These are phyloP conservation scores for Ambastaia sidthimunki DNA, from an alignment of 2,797 vertebrate genomes.

Conservation along the genomic window DNA sequence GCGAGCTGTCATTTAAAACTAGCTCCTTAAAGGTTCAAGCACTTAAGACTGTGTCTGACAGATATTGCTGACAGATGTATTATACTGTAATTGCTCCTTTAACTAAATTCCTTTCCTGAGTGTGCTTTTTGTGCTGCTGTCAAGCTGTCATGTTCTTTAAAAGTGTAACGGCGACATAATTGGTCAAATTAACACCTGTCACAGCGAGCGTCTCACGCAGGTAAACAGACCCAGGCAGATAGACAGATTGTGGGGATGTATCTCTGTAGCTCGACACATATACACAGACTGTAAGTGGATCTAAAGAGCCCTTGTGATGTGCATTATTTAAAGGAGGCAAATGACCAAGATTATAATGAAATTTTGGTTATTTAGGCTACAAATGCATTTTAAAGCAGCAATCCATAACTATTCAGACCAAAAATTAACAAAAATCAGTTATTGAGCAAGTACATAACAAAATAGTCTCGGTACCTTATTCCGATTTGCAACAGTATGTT, in stretches of 20 bases:
- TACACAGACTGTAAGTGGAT: background rate
- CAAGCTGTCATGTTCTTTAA: conserved; percentile 43
- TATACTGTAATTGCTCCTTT: conserved; percentile 2
- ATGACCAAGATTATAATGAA: background rate
- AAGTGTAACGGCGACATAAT: conserved; percentile 23
- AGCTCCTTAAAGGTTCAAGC: background rate
- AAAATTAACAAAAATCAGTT: too few relatives aligned
- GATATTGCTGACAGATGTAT: conserved; percentile 1
- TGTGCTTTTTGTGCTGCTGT: conserved; percentile 27
- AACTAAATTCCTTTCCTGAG: conserved; percentile 20
- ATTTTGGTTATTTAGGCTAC: background rate
- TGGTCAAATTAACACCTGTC: conserved; percentile 8
- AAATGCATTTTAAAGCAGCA: too few relatives aligned
- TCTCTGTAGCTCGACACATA: background rate
- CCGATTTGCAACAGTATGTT: too few relatives aligned
- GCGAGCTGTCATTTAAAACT: background rate
- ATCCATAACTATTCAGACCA: too few relatives aligned
- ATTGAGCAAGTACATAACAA: too few relatives aligned
- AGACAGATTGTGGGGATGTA: background rate
- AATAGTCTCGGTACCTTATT: too few relatives aligned
- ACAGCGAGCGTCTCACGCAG: background rate
- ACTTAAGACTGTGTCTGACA: background rate
- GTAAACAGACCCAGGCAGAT: conserved; percentile 15
- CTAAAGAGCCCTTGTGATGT: background rate
- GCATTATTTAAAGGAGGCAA: background rate